Evolutionary conservation across 2,797 vertebrate genomes (phyloP), one percentile per base, ranked within the genome.

Genomic region (Coluber constrictor): DNA sequence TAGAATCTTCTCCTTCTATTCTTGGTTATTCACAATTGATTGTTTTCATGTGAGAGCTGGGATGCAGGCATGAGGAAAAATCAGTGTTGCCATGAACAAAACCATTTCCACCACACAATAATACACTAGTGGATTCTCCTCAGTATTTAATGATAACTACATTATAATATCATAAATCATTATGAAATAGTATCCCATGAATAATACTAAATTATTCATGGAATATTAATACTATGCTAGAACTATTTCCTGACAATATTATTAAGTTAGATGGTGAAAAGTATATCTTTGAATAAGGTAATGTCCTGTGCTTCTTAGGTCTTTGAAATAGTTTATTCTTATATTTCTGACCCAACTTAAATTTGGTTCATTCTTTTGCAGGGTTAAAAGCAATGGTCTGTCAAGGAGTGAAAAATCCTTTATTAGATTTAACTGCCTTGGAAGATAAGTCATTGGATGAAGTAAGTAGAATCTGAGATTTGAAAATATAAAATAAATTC

Each of bases 361-460:
- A n/a, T 54, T 15, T 79, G 7, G 1, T 92, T 15, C 94, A 87
- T 93, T 92, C 61, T 54, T 6, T 15, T 89, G 37, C 32, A 99
- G 99, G 99, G 29, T 98, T 99, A 96, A 99, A 99, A 97, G 98
- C 98, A 88, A 98, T 99, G 98, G 99, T 99, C 94, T 98, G 98
- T 96, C 98, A 99, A 97, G 99, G 99, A 97, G 99, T 99, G 87
- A 99, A 98, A 98, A 99, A 99, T 96, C 99, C 99, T 66, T 97
- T 99, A 94, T 98, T 99, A 91, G 99, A 99, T 97, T 98, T 99
- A 95, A 97, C 98, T 92, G 98, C 98, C 6, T 96, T 99, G 93
- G 99, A 99, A 95, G 99, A 99, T 97, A 99, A 99, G 97, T 97
- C 98, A 10, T 98, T 99, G 96, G 99, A 99, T 95, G 99, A 99